Evolutionary conservation across 2,113 vertebrate genomes (phyloP), one percentile per base, ranked within the genome.

Genomic region (Hypomesus transpacificus): DNA sequence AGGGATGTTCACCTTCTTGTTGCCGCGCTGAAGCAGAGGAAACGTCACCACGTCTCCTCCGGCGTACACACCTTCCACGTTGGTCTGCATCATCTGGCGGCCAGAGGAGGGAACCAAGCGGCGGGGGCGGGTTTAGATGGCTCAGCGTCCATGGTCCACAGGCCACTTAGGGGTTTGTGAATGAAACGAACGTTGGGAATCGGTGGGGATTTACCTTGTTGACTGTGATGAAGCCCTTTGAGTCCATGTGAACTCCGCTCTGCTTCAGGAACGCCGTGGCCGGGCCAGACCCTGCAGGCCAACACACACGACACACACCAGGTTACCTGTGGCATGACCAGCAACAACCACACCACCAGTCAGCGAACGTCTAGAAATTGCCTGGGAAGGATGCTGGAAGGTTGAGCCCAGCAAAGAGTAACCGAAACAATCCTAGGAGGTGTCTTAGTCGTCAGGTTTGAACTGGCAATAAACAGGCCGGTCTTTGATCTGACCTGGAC

Each of bases 1-100:
- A 62, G 96, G 96, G 68, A 98, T 93, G 46, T 98, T 99, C 85
- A 96, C 95, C 87, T 96, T 99, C 90, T 98, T 96, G 73, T 96
- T 98, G 80, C 94, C 95, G 68, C 97, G 94, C 64, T 94, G 87
- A 3, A 90, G 88, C 72, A 99, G 84, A 0, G 97, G 97, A 84
- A 98, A 98, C 0, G 80, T 91, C 74, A 97, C 94, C 0, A 94
- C 91, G 0, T 99, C 97, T 0, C 97, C 97, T 0, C 95, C 97
- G 0, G 97, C 97, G 1, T 95, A 99, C 68, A 98, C 93, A 0
- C 95, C 95, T 0, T 96, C 94, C 34, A 94, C 59, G 9, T 93
- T 98, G 24, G 96, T 97, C 86, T 98, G 97, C 95, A 99, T 96
- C 92, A 91, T 94, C 97, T 99, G 80, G 65, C 65, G 63, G 59